These are phyloP conservation scores for Plectrocnemia conspersa DNA, from an alignment of 1,140 invertebrate species.

Conservation along the genomic window DNA sequence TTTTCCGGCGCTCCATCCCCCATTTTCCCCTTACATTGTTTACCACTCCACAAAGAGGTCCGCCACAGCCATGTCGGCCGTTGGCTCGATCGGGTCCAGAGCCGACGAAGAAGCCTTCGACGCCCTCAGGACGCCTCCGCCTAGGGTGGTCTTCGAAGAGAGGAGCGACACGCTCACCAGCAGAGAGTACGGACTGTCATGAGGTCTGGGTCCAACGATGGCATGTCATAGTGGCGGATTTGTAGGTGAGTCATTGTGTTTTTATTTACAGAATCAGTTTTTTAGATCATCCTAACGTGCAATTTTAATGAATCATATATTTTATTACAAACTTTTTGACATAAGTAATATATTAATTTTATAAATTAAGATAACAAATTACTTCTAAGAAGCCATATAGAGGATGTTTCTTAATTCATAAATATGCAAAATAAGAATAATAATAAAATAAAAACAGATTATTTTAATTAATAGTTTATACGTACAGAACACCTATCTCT, in stretches of 20 bases:
- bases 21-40: background rate
- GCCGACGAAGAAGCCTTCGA: background rate
- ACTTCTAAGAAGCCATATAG: no score
- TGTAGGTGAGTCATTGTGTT: background rate
- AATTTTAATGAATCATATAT: no score
- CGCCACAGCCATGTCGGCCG: no score
- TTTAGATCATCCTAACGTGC: background rate
- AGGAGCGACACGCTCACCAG: background rate
- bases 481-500: no score
- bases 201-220: background rate
- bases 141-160: background rate
- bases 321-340: no score
- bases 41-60: background rate
- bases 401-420: no score
- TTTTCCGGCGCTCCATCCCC: constrained; percentile 4
- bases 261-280: background rate
- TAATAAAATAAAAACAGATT: no score
- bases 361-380: no score
- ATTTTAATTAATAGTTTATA: no score
- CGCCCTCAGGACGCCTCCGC: background rate
- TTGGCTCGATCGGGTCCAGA: no score
- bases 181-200: background rate
- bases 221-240: background rate
- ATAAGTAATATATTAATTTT: no score
- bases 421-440: no score